Evolutionary conservation across 2,113 vertebrate genomes (phyloP).

Genomic region (Brachyistius frenatus): DNA sequence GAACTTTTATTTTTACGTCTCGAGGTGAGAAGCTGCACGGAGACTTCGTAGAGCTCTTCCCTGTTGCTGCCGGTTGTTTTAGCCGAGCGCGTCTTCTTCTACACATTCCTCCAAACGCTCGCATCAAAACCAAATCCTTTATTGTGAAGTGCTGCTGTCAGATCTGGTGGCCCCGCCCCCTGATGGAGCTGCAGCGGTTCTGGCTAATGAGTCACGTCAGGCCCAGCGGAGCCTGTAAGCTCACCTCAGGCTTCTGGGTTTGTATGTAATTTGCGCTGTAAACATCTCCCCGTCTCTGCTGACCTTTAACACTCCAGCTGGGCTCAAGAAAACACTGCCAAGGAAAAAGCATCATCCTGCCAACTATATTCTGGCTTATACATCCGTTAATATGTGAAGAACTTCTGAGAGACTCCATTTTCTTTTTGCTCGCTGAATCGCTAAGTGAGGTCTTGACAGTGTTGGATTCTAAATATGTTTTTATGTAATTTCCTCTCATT

Average conservation of each 20-base stretch:
- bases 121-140: not conserved
- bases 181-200: conserved; percentile 36
- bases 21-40: too few relatives aligned
- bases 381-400: conserved; percentile 2
- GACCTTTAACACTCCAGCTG: conserved; percentile 63
- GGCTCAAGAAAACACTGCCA: conserved; percentile 40
- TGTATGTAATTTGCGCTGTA: conserved; percentile 47
- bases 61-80: not conserved
- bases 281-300: conserved; percentile 49
- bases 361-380: conserved; percentile 16
- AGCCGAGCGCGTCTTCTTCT: not conserved
- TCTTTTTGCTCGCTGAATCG: not conserved
- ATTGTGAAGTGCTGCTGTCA: conserved; percentile 23
- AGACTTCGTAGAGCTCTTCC: not conserved
- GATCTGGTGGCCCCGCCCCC: conserved; percentile 30
- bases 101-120: not conserved
- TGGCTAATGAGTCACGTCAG: conserved; percentile 55
- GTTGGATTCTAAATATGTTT: conserved; percentile 8
- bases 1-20: too few relatives aligned
- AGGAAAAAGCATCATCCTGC: conserved; percentile 22
- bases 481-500: conserved; percentile 7
- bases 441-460: conserved; percentile 9
- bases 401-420: not conserved
- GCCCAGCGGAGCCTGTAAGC: conserved; percentile 48
- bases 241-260: conserved; percentile 52